These are phyloP conservation scores for Xenopus petersii DNA, from an alignment of 2,797 vertebrate genomes.

Conservation along the genomic window DNA sequence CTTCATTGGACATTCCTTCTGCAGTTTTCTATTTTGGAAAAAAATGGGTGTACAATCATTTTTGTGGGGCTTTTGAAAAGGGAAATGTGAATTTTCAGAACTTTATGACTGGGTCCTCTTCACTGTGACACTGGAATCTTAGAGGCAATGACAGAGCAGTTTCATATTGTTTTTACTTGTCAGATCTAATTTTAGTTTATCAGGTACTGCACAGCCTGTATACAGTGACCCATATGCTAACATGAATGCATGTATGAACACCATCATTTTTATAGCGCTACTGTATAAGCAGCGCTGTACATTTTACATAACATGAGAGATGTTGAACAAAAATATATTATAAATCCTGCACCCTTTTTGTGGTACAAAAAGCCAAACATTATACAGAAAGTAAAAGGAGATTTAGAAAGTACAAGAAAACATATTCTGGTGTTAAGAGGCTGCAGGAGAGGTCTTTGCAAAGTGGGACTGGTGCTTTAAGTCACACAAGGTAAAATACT, in stretches of 20 bases:
- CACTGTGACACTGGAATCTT: constrained; percentile 5
- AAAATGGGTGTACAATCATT: constrained; percentile 43
- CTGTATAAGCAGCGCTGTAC: too few relatives aligned
- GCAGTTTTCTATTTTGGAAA: constrained; percentile 41
- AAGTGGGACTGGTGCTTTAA: constrained; percentile 43
- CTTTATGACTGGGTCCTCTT: constrained; percentile 3
- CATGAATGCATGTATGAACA: too few relatives aligned
- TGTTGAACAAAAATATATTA: neutral
- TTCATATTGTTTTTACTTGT: neutral
- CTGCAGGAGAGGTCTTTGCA: constrained; percentile 16
- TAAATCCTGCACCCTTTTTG: neutral
- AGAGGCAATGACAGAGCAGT: neutral
- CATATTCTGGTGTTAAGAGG: neutral
- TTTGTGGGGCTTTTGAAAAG: constrained; percentile 12
- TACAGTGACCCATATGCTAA: neutral
- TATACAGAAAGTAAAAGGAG: neutral
- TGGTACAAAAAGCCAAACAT: neutral
- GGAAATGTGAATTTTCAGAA: constrained; percentile 3
- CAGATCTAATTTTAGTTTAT: neutral
- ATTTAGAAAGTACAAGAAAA: constrained; percentile 6
- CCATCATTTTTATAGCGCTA: too few relatives aligned
- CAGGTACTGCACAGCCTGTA: neutral
- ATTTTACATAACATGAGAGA: neutral
- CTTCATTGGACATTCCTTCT: constrained; percentile 33
- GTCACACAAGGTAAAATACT: constrained; percentile 3